Evolutionary conservation across 2,888 invertebrate genomes (phyloP).

Genomic region (Pandemis heparana): DNA sequence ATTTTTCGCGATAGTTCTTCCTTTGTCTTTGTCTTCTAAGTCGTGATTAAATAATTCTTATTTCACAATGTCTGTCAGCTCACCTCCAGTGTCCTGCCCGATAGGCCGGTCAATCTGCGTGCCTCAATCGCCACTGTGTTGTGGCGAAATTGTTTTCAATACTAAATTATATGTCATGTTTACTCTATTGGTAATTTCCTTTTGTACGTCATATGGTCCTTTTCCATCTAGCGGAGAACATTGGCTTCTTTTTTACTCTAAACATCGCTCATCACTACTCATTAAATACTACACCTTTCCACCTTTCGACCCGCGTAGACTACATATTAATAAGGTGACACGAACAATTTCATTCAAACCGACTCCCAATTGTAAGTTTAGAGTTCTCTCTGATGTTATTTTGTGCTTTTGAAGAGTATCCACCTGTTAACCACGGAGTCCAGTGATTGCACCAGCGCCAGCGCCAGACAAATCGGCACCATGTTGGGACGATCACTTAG

Average conservation of each 20-base stretch:
- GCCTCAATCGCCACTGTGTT: too few species aligned
- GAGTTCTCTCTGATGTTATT: constrained; percentile 1
- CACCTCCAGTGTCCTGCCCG: too few species aligned
- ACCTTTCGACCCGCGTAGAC: background rate
- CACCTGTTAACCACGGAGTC: constrained; percentile 30
- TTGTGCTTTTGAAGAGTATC: constrained; percentile 6
- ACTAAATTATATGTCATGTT: too few species aligned
- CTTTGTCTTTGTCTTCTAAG: too few species aligned
- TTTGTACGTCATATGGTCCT: background rate
- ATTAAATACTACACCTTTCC: background rate
- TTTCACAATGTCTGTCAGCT: too few species aligned
- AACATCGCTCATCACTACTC: background rate
- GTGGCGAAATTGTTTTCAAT: too few species aligned
- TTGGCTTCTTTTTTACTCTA: background rate
- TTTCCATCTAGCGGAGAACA: background rate
- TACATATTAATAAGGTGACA: background rate
- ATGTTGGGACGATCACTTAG: constrained; percentile 12
- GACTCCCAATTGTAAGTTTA: background rate
- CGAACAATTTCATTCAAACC: background rate
- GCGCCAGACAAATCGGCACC: background rate
- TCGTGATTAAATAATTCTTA: too few species aligned
- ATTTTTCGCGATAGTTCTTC: too few species aligned
- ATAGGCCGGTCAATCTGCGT: too few species aligned
- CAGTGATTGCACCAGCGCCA: constrained; percentile 3
- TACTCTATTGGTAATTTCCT: too few species aligned